phyloP scores from a whole-genome alignment of 1,140 invertebrate genomes.

The Trachymyrmex septentrionalis region DNA sequence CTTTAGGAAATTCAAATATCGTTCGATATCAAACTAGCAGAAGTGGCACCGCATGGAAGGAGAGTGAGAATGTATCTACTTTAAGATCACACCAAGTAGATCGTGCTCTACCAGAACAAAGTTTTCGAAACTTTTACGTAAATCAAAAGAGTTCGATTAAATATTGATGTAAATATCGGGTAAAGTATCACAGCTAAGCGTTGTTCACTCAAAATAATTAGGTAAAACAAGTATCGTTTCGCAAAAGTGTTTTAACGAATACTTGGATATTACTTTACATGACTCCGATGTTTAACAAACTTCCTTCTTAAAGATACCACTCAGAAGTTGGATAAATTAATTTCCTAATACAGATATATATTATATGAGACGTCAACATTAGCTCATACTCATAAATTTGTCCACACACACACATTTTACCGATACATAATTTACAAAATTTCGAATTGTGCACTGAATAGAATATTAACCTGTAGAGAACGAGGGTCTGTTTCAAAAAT shows the following conservation, averaged over 20 bases:
- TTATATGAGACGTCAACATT: background rate
- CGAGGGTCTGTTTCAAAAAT: too few relatives aligned
- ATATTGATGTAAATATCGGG: slow-evolving; percentile 56
- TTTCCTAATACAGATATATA: background rate
- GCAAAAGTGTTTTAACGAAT: slow-evolving; percentile 1
- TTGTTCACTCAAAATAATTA: slow-evolving; percentile 44
- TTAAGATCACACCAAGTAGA: slow-evolving; percentile 12
- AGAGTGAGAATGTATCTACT: slow-evolving; percentile 27
- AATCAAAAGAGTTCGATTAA: slow-evolving; percentile 60
- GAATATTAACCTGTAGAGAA: too few relatives aligned
- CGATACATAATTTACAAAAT: background rate
- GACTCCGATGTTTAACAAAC: slow-evolving; percentile 13
- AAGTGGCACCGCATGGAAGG: background rate
- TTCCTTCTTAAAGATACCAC: background rate
- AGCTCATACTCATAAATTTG: background rate
- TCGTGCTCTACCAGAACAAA: background rate
- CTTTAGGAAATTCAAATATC: slow-evolving; percentile 15
- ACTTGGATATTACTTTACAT: slow-evolving; percentile 18
- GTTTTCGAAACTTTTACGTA: slow-evolving; percentile 39
- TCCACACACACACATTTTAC: background rate
- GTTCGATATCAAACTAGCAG: background rate
- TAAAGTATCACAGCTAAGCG: background rate
- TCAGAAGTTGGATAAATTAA: slow-evolving; percentile 40
- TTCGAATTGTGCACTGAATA: background rate
- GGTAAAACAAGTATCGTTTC: background rate